Evolutionary conservation across 2,113 vertebrate genomes (phyloP).

Genomic region (Microcebus lehilahytsara): DNA sequence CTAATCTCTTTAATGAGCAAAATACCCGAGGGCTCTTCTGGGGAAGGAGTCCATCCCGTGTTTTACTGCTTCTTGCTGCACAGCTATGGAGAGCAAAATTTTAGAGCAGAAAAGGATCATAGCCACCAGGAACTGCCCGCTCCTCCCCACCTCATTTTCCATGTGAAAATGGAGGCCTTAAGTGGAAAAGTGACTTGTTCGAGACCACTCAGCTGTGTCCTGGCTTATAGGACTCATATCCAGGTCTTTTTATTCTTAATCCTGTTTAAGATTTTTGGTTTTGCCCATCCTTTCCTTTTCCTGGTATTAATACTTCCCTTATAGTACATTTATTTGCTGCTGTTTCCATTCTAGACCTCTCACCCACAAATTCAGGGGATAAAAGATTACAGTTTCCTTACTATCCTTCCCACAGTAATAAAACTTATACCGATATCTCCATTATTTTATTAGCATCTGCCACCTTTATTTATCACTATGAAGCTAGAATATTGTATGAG

Average conservation of each 20-base stretch:
- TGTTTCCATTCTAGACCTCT: background rate
- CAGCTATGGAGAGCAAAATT: background rate
- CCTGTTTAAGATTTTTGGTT: background rate
- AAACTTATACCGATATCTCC: background rate
- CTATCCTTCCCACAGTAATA: background rate
- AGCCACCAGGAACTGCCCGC: background rate
- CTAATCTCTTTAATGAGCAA: conserved; percentile 61
- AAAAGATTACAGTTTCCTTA: background rate
- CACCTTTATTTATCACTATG: background rate
- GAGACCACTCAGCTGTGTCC: background rate
- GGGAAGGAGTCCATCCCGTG: background rate
- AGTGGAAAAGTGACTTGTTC: background rate
- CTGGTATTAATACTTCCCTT: background rate
- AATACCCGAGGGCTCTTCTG: conserved; percentile 10
- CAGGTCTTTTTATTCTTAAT: background rate
- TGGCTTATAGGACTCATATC: background rate
- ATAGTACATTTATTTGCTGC: background rate
- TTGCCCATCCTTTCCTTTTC: background rate
- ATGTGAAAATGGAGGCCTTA: background rate
- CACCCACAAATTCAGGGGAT: background rate
- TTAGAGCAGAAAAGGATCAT: background rate
- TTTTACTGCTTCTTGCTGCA: background rate
- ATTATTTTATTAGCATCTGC: background rate
- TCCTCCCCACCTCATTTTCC: background rate
- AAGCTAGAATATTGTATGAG: background rate